Evolutionary conservation across 1,140 invertebrate species (phyloP).

Genomic region (Tetranychus cinnabarinus): DNA sequence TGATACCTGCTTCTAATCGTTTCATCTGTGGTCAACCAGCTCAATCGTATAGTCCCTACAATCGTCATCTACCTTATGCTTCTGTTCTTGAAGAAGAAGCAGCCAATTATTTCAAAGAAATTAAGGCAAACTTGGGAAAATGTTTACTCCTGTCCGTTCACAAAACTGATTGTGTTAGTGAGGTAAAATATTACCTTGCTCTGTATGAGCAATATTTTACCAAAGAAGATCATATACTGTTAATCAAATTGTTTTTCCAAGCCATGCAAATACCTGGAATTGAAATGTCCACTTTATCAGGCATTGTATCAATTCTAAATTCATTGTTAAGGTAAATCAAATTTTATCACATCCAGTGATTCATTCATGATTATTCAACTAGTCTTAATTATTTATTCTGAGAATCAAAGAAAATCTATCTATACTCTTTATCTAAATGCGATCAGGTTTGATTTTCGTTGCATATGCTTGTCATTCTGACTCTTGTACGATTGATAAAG

Average conservation of each 20-base stretch:
- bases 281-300: conserved; percentile 42
- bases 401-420: no score
- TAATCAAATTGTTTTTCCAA: conserved; percentile 61
- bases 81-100: background rate
- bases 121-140: conserved; percentile 2
- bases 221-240: conserved; percentile 66
- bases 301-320: conserved; percentile 27
- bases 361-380: no score
- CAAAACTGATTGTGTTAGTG: background rate
- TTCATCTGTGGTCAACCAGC: background rate
- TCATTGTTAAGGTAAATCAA: background rate
- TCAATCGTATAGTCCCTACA: background rate
- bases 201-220: conserved; percentile 63
- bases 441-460: no score
- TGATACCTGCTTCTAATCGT: no score
- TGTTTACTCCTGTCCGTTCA: background rate
- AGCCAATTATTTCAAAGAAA: background rate
- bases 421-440: no score
- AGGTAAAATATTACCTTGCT: conserved; percentile 35
- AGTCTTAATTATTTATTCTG: no score
- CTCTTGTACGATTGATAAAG: background rate
- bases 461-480: conserved; percentile 11
- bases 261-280: conserved; percentile 46
- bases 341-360: background rate
- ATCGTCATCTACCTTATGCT: background rate